Percentiles rank a stretch among this genome's conserved stretches.
phyloP scores from a whole-genome alignment of 2,888 invertebrate genomes.

The Vanessa cardui region DNA sequence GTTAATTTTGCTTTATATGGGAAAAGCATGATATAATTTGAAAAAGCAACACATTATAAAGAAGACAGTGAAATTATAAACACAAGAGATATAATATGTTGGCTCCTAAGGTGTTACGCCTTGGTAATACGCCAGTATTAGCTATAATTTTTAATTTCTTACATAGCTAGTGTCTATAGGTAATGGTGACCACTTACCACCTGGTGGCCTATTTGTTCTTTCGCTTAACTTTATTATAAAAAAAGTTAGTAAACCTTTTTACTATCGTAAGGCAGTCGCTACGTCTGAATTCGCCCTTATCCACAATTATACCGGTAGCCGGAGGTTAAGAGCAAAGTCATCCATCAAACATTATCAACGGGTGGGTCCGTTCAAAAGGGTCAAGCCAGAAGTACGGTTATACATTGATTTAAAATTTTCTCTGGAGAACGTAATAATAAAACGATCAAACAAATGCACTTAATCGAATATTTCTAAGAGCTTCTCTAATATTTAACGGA shows the following conservation, averaged over 20 bases:
- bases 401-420: slow-evolving; percentile 37
- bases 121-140: too few relatives aligned
- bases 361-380: slow-evolving; percentile 44
- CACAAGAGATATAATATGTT: too few relatives aligned
- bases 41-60: background rate
- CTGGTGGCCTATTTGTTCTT: too few relatives aligned
- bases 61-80: background rate
- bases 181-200: too few relatives aligned
- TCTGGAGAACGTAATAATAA: slow-evolving; percentile 20
- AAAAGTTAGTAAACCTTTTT: background rate
- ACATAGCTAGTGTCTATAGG: too few relatives aligned
- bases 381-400: slow-evolving; percentile 32
- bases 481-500: background rate
- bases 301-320: slow-evolving; percentile 57
- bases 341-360: slow-evolving; percentile 53
- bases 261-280: slow-evolving; percentile 16
- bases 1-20: too few relatives aligned
- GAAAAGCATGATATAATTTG: too few relatives aligned
- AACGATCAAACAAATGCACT: background rate
- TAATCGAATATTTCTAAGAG: background rate
- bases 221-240: background rate
- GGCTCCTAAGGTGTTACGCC: too few relatives aligned
- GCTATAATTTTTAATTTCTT: too few relatives aligned
- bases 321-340: slow-evolving; percentile 56
- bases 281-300: slow-evolving; percentile 34